Evolutionary conservation across 1,140 invertebrate species (phyloP).

Genomic region (Eubasilissa regina): DNA sequence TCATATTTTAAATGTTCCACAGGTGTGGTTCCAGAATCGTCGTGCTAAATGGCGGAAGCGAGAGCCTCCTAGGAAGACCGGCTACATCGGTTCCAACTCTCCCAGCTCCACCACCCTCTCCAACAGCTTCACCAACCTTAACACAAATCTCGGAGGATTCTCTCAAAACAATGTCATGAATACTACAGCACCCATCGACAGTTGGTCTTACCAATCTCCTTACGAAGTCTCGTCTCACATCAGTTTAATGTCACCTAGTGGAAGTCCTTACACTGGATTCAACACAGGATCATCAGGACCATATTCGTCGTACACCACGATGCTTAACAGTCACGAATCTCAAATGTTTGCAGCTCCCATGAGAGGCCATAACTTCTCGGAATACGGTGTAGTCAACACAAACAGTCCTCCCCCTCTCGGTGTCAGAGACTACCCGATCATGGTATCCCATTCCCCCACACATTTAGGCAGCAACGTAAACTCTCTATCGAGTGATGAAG

Average conservation of each 20-base stretch:
- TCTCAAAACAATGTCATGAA: slow-evolving; percentile 76
- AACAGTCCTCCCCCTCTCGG: slow-evolving; percentile 74
- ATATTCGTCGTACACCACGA: slow-evolving; percentile 77
- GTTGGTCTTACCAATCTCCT: slow-evolving; percentile 84
- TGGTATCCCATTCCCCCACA: slow-evolving; percentile 76
- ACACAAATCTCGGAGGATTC: slow-evolving; percentile 78
- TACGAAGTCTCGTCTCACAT: slow-evolving; percentile 83
- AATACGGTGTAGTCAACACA: slow-evolving; percentile 75
- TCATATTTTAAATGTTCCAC: slow-evolving; percentile 39
- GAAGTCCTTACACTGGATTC: slow-evolving; percentile 77
- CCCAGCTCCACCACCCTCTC: slow-evolving; percentile 73
- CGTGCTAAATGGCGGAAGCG: slow-evolving; percentile 98
- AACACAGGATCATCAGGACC: slow-evolving; percentile 70
- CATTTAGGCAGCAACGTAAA: slow-evolving; percentile 69
- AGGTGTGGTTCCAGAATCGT: slow-evolving; percentile 87
- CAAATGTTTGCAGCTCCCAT: slow-evolving; percentile 76
- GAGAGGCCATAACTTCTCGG: slow-evolving; percentile 72
- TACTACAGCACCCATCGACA: slow-evolving; percentile 78
- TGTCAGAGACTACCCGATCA: slow-evolving; percentile 78
- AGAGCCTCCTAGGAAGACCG: slow-evolving; percentile 95
- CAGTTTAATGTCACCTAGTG: slow-evolving; percentile 79
- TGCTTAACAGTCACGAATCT: slow-evolving; percentile 78
- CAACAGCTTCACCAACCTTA: slow-evolving; percentile 77
- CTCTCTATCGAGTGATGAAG: slow-evolving; percentile 71
- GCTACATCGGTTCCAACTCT: slow-evolving; percentile 80